Evolutionary conservation across 2,888 invertebrate species (phyloP).

Genomic region (Idaea straminata): DNA sequence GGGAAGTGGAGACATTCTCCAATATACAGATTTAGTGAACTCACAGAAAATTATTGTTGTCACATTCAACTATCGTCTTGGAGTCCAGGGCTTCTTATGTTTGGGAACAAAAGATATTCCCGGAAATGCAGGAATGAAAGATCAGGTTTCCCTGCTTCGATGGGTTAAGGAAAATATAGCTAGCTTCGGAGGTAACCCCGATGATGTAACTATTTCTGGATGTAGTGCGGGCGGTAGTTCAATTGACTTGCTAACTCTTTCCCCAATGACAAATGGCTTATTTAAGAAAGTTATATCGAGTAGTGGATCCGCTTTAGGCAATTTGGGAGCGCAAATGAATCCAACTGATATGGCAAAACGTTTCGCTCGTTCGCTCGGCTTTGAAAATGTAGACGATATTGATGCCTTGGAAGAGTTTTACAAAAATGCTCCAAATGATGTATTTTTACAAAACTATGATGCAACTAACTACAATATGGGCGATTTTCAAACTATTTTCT

Average conservation of each 20-base stretch:
- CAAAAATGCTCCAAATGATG: conserved; percentile 35
- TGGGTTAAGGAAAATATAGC: conserved; percentile 52
- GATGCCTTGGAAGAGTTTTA: conserved; percentile 46
- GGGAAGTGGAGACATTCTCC: neutral
- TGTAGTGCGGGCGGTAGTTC: conserved; percentile 51
- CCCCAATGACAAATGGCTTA: conserved; percentile 39
- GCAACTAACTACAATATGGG: neutral
- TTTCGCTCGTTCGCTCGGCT: conserved; percentile 39
- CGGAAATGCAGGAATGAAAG: conserved; percentile 59
- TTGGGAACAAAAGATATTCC: conserved; percentile 49
- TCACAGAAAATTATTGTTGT: conserved; percentile 5
- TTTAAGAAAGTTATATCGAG: conserved; percentile 49
- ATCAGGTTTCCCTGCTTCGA: conserved; percentile 47
- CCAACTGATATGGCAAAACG: conserved; percentile 44
- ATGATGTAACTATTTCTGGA: conserved; percentile 36
- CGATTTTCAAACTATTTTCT: conserved; percentile 8
- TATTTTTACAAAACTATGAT: neutral
- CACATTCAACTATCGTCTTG: conserved; percentile 43
- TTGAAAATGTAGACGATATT: conserved; percentile 37
- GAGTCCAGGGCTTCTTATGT: conserved; percentile 47
- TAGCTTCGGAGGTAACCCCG: conserved; percentile 51
- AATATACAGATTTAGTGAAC: conserved; percentile 7
- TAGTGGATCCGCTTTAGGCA: conserved; percentile 40
- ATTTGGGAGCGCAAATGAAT: conserved; percentile 39
- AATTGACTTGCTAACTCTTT: conserved; percentile 46